These are phyloP conservation scores for Drosophila seclusa DNA, from an alignment of 2,888 invertebrate genomes.

Conservation along the genomic window DNA sequence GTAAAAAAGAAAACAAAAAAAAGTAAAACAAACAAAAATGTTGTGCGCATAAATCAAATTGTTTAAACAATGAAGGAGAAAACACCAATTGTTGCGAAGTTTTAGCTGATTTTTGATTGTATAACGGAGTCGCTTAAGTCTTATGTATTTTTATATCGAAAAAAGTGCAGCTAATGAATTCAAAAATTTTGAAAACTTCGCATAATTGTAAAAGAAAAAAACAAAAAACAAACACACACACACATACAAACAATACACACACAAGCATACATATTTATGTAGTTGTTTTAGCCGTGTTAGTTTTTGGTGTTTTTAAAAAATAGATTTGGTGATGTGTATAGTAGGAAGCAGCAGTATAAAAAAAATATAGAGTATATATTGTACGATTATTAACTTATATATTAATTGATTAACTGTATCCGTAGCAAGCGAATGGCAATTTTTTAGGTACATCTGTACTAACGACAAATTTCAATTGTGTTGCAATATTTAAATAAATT, in stretches of 20 bases:
- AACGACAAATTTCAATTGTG: constrained; percentile 58
- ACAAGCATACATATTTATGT: constrained; percentile 60
- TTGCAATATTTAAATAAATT: constrained; percentile 68
- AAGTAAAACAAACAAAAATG: constrained; percentile 34
- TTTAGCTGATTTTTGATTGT: constrained; percentile 14
- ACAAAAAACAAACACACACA: background rate
- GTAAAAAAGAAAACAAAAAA: constrained; percentile 58
- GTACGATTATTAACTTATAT: constrained; percentile 71
- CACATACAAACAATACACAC: constrained; percentile 18
- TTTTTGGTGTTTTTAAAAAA: constrained; percentile 73
- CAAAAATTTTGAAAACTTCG: constrained; percentile 28
- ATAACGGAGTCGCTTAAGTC: constrained; percentile 36
- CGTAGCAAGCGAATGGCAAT: constrained; percentile 72
- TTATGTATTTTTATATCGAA: constrained; percentile 45
- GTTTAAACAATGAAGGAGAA: constrained; percentile 35
- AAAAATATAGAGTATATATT: constrained; percentile 58
- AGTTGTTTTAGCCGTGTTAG: constrained; percentile 76
- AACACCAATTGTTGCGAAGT: constrained; percentile 38
- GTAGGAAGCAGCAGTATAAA: constrained; percentile 65
- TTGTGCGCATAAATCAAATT: constrained; percentile 45
- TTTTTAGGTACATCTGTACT: constrained; percentile 46
- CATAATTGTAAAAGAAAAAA: constrained; percentile 20
- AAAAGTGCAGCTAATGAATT: constrained; percentile 24
- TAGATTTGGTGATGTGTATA: constrained; percentile 75
- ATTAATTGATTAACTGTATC: constrained; percentile 59